Conservation (phyloP, 2,797 vertebrate species). For the Balearica regulorum region DNA sequence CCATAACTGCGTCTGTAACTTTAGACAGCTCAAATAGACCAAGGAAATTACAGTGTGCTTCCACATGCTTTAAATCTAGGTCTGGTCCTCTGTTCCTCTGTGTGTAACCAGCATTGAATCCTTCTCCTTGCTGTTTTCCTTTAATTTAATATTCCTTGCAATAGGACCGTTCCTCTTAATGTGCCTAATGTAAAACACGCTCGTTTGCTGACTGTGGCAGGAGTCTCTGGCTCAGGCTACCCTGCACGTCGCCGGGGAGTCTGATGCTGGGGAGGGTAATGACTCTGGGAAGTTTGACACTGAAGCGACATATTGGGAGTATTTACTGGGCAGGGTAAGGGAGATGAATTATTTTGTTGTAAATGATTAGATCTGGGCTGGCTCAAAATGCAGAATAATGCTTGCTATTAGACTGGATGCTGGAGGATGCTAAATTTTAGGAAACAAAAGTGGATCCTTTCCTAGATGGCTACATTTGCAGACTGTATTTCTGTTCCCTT, state of each 20-base stretch:
- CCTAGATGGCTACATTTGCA: background rate
- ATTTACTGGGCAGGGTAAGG: background rate
- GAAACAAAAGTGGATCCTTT: conserved; percentile 35
- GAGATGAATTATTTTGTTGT: background rate
- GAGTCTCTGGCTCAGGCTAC: conserved; percentile 43
- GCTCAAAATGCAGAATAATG: background rate
- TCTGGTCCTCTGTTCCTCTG: background rate
- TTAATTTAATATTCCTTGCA: conserved; percentile 38
- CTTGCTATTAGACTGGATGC: background rate
- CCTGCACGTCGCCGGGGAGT: conserved; percentile 43
- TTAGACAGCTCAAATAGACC: background rate
- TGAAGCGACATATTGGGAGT: background rate
- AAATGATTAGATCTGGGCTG: background rate
- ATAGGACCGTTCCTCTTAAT: conserved; percentile 4
- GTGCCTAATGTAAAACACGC: conserved; percentile 39
- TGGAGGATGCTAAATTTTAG: background rate
- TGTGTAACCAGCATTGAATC: background rate
- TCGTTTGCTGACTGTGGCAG: conserved; percentile 45
- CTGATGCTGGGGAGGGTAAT: conserved; percentile 27
- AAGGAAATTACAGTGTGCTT: background rate
- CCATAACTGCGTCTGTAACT: background rate
- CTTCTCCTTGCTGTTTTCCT: conserved; percentile 12
- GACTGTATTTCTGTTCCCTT: background rate
- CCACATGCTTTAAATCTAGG: conserved; percentile 10
- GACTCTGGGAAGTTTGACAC: conserved; percentile 20